These are phyloP conservation scores for Herminia tarsipennalis DNA, from an alignment of 2,888 invertebrate species.

Conservation along the genomic window DNA sequence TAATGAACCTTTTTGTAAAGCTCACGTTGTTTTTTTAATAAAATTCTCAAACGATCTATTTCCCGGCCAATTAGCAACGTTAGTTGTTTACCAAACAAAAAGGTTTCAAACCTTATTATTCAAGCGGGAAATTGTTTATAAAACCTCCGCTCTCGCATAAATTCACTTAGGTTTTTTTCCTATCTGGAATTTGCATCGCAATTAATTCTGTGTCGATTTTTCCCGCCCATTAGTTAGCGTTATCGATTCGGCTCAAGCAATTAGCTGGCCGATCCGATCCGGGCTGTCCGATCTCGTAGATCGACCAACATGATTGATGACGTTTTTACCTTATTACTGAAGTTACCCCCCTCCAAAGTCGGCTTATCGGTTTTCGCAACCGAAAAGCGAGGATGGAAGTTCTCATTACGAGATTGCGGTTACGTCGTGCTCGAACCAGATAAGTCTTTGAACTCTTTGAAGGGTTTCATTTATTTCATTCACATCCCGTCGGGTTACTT, in stretches of 20 bases:
- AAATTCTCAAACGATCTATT: conserved; percentile 26
- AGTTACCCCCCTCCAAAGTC: conserved; percentile 31
- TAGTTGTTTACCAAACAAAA: conserved; percentile 36
- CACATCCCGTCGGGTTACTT: conserved; percentile 37
- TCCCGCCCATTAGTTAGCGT: conserved; percentile 65
- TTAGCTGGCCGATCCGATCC: conserved; percentile 65
- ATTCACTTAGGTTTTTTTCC: conserved; percentile 39
- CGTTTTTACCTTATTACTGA: conserved; percentile 59
- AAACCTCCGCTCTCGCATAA: conserved; percentile 47
- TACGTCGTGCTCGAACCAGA: conserved; percentile 62
- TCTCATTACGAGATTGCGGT: conserved; percentile 68
- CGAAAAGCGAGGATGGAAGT: conserved; percentile 47
- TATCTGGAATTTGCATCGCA: conserved; percentile 52
- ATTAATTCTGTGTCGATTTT: conserved; percentile 69
- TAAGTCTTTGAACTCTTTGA: conserved; percentile 56
- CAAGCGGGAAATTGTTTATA: conserved; percentile 35
- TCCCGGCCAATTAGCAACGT: conserved; percentile 29
- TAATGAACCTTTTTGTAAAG: too few relatives aligned
- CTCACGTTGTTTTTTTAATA: too few relatives aligned
- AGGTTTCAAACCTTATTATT: conserved; percentile 23
- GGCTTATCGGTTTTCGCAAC: conserved; percentile 52
- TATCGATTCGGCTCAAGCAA: conserved; percentile 71
- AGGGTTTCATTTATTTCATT: conserved; percentile 47
- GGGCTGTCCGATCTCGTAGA: conserved; percentile 47
- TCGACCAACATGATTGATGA: conserved; percentile 75